Conservation (phyloP, 2,797 vertebrate genomes). For the Crenuchus spilurus region DNA sequence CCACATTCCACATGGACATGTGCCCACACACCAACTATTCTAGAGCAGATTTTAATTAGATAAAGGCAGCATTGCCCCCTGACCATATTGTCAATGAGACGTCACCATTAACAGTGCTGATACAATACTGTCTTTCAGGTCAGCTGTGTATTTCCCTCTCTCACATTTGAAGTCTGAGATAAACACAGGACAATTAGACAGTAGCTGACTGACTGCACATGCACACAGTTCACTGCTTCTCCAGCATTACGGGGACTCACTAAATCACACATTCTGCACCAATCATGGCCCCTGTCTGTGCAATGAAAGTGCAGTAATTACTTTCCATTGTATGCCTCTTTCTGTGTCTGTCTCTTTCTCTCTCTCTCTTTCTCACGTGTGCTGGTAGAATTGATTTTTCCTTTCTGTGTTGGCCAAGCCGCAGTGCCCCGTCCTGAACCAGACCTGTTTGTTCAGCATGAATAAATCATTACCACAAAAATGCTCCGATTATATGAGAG, state of each 20-base stretch:
- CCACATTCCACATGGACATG: too few species aligned
- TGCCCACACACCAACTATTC: too few species aligned
- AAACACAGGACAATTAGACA: not conserved
- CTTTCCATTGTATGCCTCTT: slow-evolving; percentile 24
- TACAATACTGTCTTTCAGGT: too few species aligned
- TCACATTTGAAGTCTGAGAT: not conserved
- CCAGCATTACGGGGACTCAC: not conserved
- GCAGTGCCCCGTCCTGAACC: slow-evolving; percentile 3
- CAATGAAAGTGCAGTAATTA: slow-evolving; percentile 30
- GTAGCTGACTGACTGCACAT: not conserved
- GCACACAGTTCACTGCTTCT: not conserved
- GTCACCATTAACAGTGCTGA: too few species aligned
- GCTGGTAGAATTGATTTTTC: slow-evolving; percentile 24
- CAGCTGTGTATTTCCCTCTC: too few species aligned
- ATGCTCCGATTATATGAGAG: slow-evolving; percentile 1
- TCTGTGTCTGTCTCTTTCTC: not conserved
- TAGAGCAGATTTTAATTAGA: too few species aligned
- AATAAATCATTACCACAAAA: not conserved
- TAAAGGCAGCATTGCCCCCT: too few species aligned
- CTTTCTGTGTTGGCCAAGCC: not conserved
- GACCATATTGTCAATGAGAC: too few species aligned
- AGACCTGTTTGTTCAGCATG: slow-evolving; percentile 6
- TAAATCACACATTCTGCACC: slow-evolving; percentile 14
- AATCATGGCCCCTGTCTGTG: slow-evolving; percentile 7
- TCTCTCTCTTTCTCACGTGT: not conserved